Conservation (phyloP, 1,140 invertebrate genomes). For the Papilio machaon region DNA sequence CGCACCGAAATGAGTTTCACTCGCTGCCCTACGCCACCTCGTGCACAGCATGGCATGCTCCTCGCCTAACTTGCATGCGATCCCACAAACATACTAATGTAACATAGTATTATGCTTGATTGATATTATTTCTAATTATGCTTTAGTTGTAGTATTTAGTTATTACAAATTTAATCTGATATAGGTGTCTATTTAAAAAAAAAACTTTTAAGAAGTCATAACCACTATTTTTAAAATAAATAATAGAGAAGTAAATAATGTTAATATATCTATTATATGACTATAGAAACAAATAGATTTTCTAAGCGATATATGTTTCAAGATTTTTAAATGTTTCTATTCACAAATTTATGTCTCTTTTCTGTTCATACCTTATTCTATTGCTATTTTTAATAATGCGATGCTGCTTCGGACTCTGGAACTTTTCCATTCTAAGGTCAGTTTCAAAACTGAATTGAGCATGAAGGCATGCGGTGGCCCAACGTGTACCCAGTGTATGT, state of each 20-base stretch:
- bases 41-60: slow-evolving; percentile 76
- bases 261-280: not conserved
- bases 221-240: not conserved
- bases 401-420: slow-evolving; percentile 80
- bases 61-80: slow-evolving; percentile 68
- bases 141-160: slow-evolving; percentile 44
- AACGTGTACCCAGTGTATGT: slow-evolving; percentile 58
- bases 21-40: slow-evolving; percentile 69
- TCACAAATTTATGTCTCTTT: slow-evolving; percentile 29
- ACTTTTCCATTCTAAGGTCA: slow-evolving; percentile 77
- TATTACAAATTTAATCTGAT: slow-evolving; percentile 40
- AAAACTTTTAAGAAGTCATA: not conserved
- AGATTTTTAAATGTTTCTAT: slow-evolving; percentile 31
- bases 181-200: not conserved
- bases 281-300: not conserved
- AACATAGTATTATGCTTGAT: slow-evolving; percentile 51
- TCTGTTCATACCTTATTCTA: slow-evolving; percentile 50
- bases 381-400: slow-evolving; percentile 74
- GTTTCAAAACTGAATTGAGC: slow-evolving; percentile 66
- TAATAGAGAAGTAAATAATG: not conserved
- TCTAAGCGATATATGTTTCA: not conserved
- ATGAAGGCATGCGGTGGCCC: slow-evolving; percentile 75
- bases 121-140: slow-evolving; percentile 45
- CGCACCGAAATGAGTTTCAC: slow-evolving; percentile 81
- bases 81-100: slow-evolving; percentile 42